A percentile compares a stretch with the other conserved stretches of the same genome.
Evolutionary conservation across 2,113 vertebrate genomes (phyloP).

Genomic region (Chaetodon trifascialis): DNA sequence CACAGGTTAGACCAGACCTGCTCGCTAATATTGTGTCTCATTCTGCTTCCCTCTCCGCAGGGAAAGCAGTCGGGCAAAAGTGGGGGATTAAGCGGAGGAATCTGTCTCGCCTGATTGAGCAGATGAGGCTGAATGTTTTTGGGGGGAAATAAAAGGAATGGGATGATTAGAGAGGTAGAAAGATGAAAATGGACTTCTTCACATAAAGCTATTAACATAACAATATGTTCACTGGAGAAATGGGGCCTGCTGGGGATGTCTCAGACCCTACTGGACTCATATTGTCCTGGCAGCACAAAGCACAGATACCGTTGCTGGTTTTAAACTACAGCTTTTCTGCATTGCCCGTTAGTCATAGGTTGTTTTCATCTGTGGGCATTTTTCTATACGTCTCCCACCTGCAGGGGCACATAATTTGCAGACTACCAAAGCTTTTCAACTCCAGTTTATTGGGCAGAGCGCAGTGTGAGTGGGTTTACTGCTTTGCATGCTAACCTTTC

Average conservation of each 20-base stretch:
- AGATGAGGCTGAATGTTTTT: conserved; percentile 52
- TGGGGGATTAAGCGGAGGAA: conserved; percentile 66
- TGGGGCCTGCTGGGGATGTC: conserved; percentile 40
- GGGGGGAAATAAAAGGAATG: conserved; percentile 29
- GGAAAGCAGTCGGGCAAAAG: conserved; percentile 12
- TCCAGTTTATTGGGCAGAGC: neutral
- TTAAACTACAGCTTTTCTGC: neutral
- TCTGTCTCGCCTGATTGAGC: conserved; percentile 67
- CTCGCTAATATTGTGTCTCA: conserved; percentile 32
- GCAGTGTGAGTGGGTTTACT: conserved; percentile 35
- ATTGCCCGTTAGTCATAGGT: conserved; percentile 1
- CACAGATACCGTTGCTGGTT: neutral
- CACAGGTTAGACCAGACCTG: conserved; percentile 51
- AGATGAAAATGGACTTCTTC: conserved; percentile 62
- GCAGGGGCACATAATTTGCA: conserved; percentile 12
- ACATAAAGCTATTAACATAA: conserved; percentile 64
- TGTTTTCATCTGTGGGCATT: neutral
- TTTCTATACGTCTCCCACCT: conserved; percentile 16
- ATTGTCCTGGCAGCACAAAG: conserved; percentile 30
- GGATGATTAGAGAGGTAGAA: conserved; percentile 64
- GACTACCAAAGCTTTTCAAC: conserved; percentile 1
- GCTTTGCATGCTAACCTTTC: conserved; percentile 43
- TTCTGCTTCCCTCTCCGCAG: conserved; percentile 29
- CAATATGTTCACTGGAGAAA: conserved; percentile 55
- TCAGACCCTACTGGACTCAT: conserved; percentile 23